A percentile compares a stretch with the other conserved stretches of the same genome.
These are phyloP conservation scores for Morus bassanus DNA, from an alignment of 2,797 vertebrate species.

Conservation along the genomic window DNA sequence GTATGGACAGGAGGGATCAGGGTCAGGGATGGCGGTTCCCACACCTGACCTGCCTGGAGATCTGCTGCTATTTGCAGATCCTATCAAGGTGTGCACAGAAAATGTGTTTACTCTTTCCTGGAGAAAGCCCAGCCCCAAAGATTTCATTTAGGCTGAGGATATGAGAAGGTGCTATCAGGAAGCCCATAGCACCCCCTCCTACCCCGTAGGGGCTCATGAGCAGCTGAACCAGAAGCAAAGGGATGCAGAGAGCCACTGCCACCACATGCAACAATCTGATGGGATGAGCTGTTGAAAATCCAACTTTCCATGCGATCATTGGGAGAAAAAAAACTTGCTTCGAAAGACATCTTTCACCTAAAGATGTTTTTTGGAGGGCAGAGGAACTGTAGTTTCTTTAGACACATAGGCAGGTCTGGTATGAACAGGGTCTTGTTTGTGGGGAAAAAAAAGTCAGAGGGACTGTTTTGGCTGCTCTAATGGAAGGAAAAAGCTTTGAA, in stretches of 20 bases:
- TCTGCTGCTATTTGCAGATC: neutral
- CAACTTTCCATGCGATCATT: rapidly evolving
- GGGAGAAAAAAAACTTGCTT: neutral
- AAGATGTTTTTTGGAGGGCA: neutral
- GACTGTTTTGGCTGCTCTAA: neutral
- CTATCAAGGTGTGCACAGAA: neutral
- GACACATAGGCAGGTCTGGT: neutral
- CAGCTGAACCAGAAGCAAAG: neutral
- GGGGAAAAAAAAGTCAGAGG: neutral
- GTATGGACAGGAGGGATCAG: neutral
- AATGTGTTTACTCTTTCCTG: neutral
- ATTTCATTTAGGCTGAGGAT: neutral
- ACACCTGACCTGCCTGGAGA: neutral
- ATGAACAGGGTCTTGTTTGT: neutral
- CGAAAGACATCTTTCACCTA: neutral
- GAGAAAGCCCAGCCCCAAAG: neutral
- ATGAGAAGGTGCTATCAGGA: neutral
- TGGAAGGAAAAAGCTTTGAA: neutral
- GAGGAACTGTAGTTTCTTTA: neutral
- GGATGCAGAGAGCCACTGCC: neutral
- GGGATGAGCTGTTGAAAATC: neutral
- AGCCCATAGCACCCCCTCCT: neutral
- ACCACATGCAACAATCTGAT: no score
- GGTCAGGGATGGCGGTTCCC: neutral
- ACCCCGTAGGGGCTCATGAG: rapidly evolving